A percentile compares a stretch with the other conserved stretches of the same genome.
Evolutionary conservation across 1,140 invertebrate species (phyloP).

Genomic region (Idris sp.): DNA sequence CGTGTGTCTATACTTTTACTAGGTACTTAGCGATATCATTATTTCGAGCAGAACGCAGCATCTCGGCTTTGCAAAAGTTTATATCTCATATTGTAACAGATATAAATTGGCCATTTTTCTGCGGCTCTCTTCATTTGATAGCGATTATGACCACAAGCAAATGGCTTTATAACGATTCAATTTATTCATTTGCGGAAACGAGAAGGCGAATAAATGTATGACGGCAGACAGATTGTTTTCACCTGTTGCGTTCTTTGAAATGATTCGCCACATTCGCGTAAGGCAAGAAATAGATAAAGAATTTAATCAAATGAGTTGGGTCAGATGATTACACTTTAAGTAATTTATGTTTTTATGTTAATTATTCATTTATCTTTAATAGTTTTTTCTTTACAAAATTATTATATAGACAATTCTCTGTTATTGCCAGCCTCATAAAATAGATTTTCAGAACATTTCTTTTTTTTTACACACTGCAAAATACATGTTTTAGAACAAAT

Average conservation of each 20-base stretch:
- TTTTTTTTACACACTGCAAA: too few species aligned
- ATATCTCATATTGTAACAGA: constrained; percentile 40
- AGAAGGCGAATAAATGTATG: constrained; percentile 11
- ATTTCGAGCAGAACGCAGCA: constrained; percentile 63
- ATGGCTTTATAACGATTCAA: constrained; percentile 38
- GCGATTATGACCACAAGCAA: constrained; percentile 26
- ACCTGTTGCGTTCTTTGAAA: constrained; percentile 1
- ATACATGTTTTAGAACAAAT: too few species aligned
- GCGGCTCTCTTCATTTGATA: constrained; percentile 16
- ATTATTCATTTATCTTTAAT: too few species aligned
- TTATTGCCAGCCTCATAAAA: too few species aligned
- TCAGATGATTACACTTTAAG: too few species aligned
- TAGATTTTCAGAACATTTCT: too few species aligned
- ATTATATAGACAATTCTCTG: too few species aligned
- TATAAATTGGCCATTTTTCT: constrained; percentile 39
- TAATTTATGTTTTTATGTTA: too few species aligned
- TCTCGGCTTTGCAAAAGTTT: constrained; percentile 22
- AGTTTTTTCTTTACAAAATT: too few species aligned
- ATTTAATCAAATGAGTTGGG: not conserved
- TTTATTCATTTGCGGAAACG: constrained; percentile 34
- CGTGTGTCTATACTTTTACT: constrained; percentile 61
- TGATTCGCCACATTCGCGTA: constrained; percentile 8
- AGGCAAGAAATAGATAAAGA: constrained; percentile 15
- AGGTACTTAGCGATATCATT: constrained; percentile 64
- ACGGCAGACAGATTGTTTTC: constrained; percentile 13